phyloP scores from a whole-genome alignment of 2,888 invertebrate genomes.

The Chrysolina oricalcia region DNA sequence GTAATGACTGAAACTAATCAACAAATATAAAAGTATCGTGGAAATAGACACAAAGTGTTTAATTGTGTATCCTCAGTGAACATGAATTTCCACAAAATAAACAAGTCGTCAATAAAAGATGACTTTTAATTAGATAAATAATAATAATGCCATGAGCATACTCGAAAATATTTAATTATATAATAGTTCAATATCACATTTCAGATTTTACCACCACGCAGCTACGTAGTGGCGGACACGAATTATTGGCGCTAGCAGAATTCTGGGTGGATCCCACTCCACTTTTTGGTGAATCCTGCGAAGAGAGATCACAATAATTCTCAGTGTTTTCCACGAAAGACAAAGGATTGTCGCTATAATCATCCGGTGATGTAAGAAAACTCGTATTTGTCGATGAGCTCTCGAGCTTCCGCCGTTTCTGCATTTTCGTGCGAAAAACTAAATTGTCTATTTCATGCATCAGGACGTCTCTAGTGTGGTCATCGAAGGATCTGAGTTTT shows the following conservation, averaged over 20 bases:
- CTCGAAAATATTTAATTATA: neutral
- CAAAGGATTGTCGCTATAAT: neutral
- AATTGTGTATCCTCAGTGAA: no score
- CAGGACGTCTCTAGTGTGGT: constrained; percentile 15
- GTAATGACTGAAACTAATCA: no score
- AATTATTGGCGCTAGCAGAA: neutral
- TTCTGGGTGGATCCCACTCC: neutral
- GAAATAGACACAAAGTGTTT: no score
- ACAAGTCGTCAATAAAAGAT: no score
- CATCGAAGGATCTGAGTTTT: constrained; percentile 26
- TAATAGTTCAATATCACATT: neutral
- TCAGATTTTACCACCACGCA: neutral
- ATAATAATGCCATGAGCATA: neutral
- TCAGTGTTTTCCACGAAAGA: neutral
- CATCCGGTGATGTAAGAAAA: neutral
- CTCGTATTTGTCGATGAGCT: neutral
- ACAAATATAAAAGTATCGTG: no score
- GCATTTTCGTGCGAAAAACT: constrained; percentile 19
- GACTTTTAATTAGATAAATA: neutral
- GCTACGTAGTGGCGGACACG: neutral
- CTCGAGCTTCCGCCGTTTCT: neutral
- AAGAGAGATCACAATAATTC: neutral
- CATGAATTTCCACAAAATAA: no score
- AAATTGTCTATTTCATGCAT: constrained; percentile 31
- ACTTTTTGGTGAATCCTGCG: neutral